phyloP scores from a whole-genome alignment of 30 jellyfish, hydroid and myxozoan genomes.

The Turritopsis dohrnii region DNA sequence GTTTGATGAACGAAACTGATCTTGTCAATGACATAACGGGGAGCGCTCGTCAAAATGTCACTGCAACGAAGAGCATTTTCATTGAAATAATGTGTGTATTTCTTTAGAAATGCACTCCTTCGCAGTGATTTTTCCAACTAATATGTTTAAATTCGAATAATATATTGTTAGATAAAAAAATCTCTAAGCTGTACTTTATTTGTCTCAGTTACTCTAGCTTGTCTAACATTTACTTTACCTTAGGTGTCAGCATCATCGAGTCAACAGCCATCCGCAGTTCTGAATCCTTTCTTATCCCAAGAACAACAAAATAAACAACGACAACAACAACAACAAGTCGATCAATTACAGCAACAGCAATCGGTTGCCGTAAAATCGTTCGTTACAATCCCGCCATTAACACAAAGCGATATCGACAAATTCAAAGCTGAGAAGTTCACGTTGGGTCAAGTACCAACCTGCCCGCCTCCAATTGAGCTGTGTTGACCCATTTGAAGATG shows the following conservation, averaged over 20 bases:
- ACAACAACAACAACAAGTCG: slow-evolving; percentile 35
- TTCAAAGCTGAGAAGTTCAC: slow-evolving; percentile 47
- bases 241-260: background rate
- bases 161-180: too few species aligned
- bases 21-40: too few species aligned
- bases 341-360: slow-evolving; percentile 19
- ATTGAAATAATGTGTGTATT: too few species aligned
- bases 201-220: background rate
- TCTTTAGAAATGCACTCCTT: too few species aligned
- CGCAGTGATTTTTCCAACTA: too few species aligned
- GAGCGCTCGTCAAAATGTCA: too few species aligned
- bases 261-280: background rate
- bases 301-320: background rate
- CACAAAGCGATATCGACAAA: slow-evolving; percentile 44
- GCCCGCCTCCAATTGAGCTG: slow-evolving; percentile 64
- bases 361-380: slow-evolving; percentile 31
- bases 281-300: slow-evolving; percentile 1
- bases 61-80: too few species aligned
- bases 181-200: too few species aligned
- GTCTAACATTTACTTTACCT: background rate
- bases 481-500: slow-evolving; percentile 15
- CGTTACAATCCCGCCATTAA: slow-evolving; percentile 24
- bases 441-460: slow-evolving; percentile 46
- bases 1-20: too few species aligned
- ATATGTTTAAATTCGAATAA: too few species aligned